Conservation (phyloP, 2,113 vertebrate species). For the Mus spicilegus region DNA sequence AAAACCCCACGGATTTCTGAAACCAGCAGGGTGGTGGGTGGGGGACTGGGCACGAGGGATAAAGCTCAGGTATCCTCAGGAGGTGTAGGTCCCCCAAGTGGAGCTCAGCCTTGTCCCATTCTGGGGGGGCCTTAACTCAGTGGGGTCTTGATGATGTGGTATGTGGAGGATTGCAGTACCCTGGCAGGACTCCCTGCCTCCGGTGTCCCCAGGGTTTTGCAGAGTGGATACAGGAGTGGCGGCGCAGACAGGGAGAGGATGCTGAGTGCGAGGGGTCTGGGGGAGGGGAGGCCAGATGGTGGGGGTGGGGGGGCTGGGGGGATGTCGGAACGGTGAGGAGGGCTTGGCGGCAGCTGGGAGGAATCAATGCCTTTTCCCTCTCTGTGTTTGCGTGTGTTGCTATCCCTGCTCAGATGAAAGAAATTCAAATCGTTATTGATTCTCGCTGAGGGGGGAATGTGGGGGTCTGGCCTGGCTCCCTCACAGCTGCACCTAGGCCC, state of each 20-base stretch:
- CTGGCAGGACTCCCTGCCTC: background rate
- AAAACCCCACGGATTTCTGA: constrained; percentile 68
- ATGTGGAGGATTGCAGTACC: background rate
- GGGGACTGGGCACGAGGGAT: constrained; percentile 77
- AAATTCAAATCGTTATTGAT: constrained; percentile 85
- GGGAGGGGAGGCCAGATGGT: constrained; percentile 79
- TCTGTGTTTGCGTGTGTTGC: constrained; percentile 79
- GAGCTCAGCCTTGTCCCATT: background rate
- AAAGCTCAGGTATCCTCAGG: constrained; percentile 44
- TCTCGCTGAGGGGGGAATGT: constrained; percentile 69
- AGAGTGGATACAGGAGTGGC: background rate
- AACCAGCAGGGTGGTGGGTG: constrained; percentile 77
- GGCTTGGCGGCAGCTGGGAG: constrained; percentile 80
- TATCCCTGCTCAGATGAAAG: constrained; percentile 83
- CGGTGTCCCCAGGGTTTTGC: constrained; percentile 10
- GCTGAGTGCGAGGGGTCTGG: constrained; percentile 4
- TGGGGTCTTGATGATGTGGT: background rate
- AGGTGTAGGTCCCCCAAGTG: constrained; percentile 13
- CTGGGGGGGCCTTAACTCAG: background rate
- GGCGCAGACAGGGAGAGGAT: background rate
- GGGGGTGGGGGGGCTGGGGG: constrained; percentile 56
- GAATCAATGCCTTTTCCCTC: constrained; percentile 83
- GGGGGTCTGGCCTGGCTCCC: constrained; percentile 60
- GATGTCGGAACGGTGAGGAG: constrained; percentile 53
- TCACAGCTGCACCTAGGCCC: constrained; percentile 47